Evolutionary conservation across 2,888 invertebrate species (phyloP).

Genomic region (Agonopterix heracliana): DNA sequence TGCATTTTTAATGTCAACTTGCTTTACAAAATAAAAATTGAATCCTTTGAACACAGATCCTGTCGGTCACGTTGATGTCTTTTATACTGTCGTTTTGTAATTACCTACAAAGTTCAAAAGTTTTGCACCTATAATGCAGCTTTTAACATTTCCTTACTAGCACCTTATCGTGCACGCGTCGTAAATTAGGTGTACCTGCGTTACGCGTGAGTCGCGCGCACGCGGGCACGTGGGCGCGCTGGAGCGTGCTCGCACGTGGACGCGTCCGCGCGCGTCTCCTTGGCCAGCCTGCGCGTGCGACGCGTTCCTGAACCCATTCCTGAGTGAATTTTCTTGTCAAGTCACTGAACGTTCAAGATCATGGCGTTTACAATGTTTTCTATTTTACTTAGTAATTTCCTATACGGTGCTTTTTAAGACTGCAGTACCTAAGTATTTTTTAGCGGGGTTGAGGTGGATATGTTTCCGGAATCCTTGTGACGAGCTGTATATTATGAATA

Average conservation of each 20-base stretch:
- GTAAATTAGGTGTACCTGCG: slow-evolving; percentile 35
- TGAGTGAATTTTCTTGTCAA: slow-evolving; percentile 36
- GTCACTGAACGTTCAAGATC: too few relatives aligned
- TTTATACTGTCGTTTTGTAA: too few relatives aligned
- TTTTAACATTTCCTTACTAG: neutral
- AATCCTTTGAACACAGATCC: too few relatives aligned
- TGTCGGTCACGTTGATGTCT: too few relatives aligned
- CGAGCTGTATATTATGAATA: too few relatives aligned
- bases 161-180: slow-evolving; percentile 34
- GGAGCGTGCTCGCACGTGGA: slow-evolving; percentile 54
- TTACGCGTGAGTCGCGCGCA: slow-evolving; percentile 27
- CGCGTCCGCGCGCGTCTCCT: slow-evolving; percentile 34
- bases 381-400: too few relatives aligned
- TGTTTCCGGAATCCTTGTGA: too few relatives aligned
- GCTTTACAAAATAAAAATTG: too few relatives aligned
- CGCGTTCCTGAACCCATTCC: slow-evolving; percentile 16
- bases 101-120: too few relatives aligned
- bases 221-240: slow-evolving; percentile 46
- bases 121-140: too few relatives aligned
- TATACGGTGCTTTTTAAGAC: neutral
- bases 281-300: slow-evolving; percentile 24
- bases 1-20: too few relatives aligned
- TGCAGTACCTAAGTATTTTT: neutral
- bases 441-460: neutral
- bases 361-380: too few relatives aligned